Evolutionary conservation across 2,888 invertebrate genomes (phyloP).

Genomic region (Apodemia zela): DNA sequence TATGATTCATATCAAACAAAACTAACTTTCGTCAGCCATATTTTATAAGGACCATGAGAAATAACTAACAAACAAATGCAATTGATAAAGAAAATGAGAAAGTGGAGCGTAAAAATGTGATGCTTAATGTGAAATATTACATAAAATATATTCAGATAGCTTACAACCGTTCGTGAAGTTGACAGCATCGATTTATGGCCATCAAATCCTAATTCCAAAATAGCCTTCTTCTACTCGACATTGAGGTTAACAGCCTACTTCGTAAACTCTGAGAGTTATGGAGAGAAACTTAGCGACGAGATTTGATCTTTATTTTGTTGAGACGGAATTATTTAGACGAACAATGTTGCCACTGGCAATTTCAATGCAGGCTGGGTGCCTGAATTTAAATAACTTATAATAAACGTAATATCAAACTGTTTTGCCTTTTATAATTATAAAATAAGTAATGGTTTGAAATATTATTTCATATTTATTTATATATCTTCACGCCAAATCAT

Average conservation of each 20-base stretch:
- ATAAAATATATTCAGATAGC: constrained; percentile 1
- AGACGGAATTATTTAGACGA: too few species aligned
- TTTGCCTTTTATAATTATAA: too few species aligned
- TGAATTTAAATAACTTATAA: too few species aligned
- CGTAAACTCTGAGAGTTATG: constrained; percentile 7
- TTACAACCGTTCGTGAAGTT: constrained; percentile 1
- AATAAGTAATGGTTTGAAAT: too few species aligned
- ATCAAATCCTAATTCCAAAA: constrained; percentile 5
- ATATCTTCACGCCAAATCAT: too few species aligned
- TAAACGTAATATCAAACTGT: too few species aligned
- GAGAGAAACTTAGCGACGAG: not conserved
- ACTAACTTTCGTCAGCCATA: not conserved
- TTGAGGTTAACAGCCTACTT: constrained; percentile 8
- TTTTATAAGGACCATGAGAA: constrained; percentile 1
- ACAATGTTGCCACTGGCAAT: too few species aligned
- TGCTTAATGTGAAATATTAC: constrained; percentile 8
- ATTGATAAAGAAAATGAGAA: constrained; percentile 4
- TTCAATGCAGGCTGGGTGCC: too few species aligned
- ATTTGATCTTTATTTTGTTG: too few species aligned
- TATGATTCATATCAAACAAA: too few species aligned
- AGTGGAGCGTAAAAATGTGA: constrained; percentile 7
- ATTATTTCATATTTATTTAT: too few species aligned
- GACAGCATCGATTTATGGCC: constrained; percentile 11
- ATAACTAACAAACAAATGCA: constrained; percentile 6
- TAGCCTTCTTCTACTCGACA: constrained; percentile 9